phyloP scores from a whole-genome alignment of 2,888 invertebrate species.

The Scaptomyza parva region DNA sequence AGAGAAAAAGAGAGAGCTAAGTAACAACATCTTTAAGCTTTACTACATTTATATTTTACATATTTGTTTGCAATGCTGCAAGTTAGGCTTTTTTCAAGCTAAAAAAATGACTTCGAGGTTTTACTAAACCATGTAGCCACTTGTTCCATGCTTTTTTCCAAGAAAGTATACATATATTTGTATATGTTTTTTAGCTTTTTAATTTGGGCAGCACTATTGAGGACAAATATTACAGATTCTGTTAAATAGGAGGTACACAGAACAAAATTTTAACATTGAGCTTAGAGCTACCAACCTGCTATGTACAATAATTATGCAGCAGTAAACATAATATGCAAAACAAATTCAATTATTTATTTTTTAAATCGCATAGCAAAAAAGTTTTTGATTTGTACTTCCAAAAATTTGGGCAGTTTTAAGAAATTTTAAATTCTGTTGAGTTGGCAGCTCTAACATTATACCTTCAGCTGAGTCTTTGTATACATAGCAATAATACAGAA shows the following conservation, averaged over 20 bases:
- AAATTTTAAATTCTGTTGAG: neutral
- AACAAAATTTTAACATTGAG: slow-evolving; percentile 23
- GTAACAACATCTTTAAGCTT: slow-evolving; percentile 19
- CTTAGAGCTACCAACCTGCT: slow-evolving; percentile 29
- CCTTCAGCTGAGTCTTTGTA: slow-evolving; percentile 56
- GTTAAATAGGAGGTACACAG: slow-evolving; percentile 30
- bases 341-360: neutral
- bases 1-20: slow-evolving; percentile 12
- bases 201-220: neutral
- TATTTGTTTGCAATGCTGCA: neutral
- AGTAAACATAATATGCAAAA: neutral
- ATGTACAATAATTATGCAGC: slow-evolving; percentile 10
- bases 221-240: slow-evolving; percentile 32
- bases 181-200: neutral
- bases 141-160: neutral
- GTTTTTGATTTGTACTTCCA: neutral
- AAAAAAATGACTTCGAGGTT: neutral
- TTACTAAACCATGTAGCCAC: neutral
- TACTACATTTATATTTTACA: neutral
- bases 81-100: neutral
- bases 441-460: slow-evolving; percentile 39
- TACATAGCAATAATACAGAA: slow-evolving; percentile 47
- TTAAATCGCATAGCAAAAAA: no score
- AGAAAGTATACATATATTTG: neutral
- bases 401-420: neutral